Evolutionary conservation across 2,888 invertebrate genomes (phyloP), one percentile per base, ranked within the genome.

Genomic region (Megalurothrips usitatus): DNA sequence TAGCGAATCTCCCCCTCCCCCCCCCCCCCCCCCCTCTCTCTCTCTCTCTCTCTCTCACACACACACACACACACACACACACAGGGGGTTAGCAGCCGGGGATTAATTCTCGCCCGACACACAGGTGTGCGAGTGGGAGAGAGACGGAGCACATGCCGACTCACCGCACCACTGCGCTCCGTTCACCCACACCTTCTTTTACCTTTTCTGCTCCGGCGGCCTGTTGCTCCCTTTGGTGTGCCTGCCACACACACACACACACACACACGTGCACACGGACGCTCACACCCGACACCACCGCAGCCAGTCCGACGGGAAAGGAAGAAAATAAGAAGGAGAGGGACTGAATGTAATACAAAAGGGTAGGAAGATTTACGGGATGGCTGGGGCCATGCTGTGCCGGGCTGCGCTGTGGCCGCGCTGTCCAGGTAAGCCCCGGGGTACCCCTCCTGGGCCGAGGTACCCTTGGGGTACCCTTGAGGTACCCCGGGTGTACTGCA

Each of bases 171-270:
- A 26, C 68, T 10, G 23, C 68, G 68, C 68, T 75, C 68, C 68
- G 68, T 26, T 75, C 68, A 75, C 68, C 68, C 68, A 75, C 68
- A 75, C 68, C 68, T 75, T 75, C 68, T 75, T 75, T 75, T 75
- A 75, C 68, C 68, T 75, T 75, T 75, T 75, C 68, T 75, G 68
- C 68, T 75, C 52, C 52, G 68, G n/a, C 68, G 68, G 68, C 68
- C 26, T 75, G 68, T 75, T 75, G 68, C 68, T 75, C 68, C 68
- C 68, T 75, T 75, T 75, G 68, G 68, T 26, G 23, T 75, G 68
- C 23, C 68, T 75, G 68, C 26, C 68, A 68, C 68, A 68, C 68
- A 75, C 68, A 75, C 68, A 68, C 23, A 23, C 68, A 26, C 68
- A 26, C 68, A 23, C 68, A 26, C 68, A 75, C 68, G 26, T 11